A percentile compares a stretch with the other conserved stretches of the same genome.
Evolutionary conservation across 1,140 invertebrate genomes (phyloP).

Genomic region (Drosophila elegans): DNA sequence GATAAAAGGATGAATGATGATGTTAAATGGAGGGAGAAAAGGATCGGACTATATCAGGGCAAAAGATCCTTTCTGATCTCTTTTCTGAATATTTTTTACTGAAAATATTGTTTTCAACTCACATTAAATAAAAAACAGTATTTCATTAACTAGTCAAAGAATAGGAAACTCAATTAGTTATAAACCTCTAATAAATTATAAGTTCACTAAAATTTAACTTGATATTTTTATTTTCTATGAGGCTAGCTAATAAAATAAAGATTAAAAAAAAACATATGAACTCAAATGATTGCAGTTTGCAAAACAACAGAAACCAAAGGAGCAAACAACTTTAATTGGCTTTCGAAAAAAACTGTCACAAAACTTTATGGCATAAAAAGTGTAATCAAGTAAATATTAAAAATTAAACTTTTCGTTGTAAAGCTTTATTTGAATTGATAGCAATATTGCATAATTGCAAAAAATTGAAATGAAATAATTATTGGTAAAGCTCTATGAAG

Average conservation of each 20-base stretch:
- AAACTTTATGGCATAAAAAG: conserved; percentile 29
- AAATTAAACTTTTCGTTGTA: conserved; percentile 2
- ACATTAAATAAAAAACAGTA: no score
- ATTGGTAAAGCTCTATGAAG: not conserved
- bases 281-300: conserved; percentile 15
- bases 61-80: not conserved
- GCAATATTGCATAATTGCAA: not conserved
- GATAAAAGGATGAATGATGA: conserved; percentile 42
- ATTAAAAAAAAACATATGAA: conserved; percentile 1
- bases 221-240: no score
- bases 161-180: no score
- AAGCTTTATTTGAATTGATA: conserved; percentile 17
- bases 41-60: not conserved
- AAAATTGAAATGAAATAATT: conserved; percentile 1
- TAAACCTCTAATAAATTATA: no score
- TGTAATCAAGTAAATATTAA: conserved; percentile 33
- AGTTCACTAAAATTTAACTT: no score
- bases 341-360: conserved; percentile 4
- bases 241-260: not conserved
- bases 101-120: no score
- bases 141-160: no score
- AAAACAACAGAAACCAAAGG: not conserved
- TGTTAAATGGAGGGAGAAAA: not conserved
- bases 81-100: no score
- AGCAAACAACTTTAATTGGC: conserved; percentile 10